These are phyloP conservation scores for Spongia lamella DNA, from an alignment of 37 sponge, comb jelly and placozoan species.

Conservation along the genomic window DNA sequence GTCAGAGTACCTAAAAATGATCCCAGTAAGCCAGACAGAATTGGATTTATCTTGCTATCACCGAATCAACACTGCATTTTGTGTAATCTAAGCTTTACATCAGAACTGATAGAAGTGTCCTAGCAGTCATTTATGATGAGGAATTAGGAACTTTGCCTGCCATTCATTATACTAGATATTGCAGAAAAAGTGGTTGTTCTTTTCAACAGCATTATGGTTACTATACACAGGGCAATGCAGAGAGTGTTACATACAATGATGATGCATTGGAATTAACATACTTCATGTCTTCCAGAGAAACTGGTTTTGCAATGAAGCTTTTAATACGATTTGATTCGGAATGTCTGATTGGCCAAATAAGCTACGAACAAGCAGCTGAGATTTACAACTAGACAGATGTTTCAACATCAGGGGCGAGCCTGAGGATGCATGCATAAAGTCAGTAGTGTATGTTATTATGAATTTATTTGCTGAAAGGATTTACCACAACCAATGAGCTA, in stretches of 20 bases:
- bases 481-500: no score
- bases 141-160: conserved; percentile 16
- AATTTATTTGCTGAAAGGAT: no score
- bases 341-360: conserved; percentile 27
- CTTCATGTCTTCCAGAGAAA: conserved; percentile 23
- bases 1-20: no score
- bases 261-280: conserved; percentile 12
- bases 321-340: conserved; percentile 13
- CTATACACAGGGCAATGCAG: neutral
- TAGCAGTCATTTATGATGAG: conserved; percentile 26
- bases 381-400: no score
- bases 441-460: no score
- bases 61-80: no score
- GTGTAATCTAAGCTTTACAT: no score
- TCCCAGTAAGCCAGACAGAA: no score
- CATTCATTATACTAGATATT: conserved; percentile 28
- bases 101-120: no score
- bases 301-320: conserved; percentile 14
- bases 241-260: neutral
- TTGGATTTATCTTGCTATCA: no score
- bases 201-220: conserved; percentile 34
- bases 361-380: conserved; percentile 43
- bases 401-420: no score
- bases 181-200: conserved; percentile 18
- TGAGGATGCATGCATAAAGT: no score